phyloP scores from a whole-genome alignment of 2,888 invertebrate genomes.

The Deilephila porcellus region DNA sequence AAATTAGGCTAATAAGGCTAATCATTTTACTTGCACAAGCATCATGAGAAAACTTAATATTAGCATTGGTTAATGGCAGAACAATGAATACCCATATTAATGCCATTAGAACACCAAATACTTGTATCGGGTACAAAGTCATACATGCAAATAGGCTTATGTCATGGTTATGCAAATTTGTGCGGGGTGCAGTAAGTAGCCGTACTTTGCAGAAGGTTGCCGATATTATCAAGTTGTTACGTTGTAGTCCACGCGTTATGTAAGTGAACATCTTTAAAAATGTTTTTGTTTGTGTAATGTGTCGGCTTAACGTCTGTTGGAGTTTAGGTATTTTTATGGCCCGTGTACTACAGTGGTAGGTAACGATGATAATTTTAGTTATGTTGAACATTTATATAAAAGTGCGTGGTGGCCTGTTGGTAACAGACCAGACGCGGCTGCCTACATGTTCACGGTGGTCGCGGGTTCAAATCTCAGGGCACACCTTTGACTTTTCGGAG shows the following conservation, averaged over 20 bases:
- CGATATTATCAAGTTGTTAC: conserved; percentile 26
- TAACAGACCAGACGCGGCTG: too few relatives aligned
- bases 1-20: neutral
- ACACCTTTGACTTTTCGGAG: too few relatives aligned
- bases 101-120: neutral
- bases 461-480: too few relatives aligned
- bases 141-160: conserved; percentile 22
- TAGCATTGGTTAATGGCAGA: too few relatives aligned
- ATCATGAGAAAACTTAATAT: too few relatives aligned
- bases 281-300: neutral
- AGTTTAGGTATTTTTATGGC: too few relatives aligned
- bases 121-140: conserved; percentile 12
- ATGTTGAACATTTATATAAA: too few relatives aligned
- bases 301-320: neutral
- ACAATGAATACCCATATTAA: neutral
- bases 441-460: too few relatives aligned
- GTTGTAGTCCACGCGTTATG: conserved; percentile 10
- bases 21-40: too few relatives aligned
- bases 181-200: neutral
- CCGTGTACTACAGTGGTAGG: too few relatives aligned
- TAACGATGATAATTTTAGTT: too few relatives aligned
- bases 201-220: conserved; percentile 22
- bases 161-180: conserved; percentile 28
- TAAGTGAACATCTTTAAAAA: conserved; percentile 1
- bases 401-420: too few relatives aligned